These are phyloP conservation scores for Tricholauxania praeusta DNA, from an alignment of 2,888 invertebrate species.

Conservation along the genomic window DNA sequence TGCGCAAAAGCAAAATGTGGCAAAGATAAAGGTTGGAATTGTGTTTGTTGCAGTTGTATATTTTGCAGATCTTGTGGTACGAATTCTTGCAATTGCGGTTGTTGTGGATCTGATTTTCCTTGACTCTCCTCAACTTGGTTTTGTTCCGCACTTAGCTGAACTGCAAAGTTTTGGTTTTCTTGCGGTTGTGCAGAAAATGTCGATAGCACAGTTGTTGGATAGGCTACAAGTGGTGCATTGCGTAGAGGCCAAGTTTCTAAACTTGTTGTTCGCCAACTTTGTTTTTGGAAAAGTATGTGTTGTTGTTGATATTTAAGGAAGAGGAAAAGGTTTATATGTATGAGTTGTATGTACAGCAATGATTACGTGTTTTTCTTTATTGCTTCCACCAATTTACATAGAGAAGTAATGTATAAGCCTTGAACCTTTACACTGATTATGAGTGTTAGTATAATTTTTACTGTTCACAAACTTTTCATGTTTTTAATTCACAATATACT, in stretches of 20 bases:
- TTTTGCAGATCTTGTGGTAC: neutral
- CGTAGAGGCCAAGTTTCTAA: slow-evolving; percentile 60
- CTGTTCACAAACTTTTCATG: no score
- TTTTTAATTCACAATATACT: no score
- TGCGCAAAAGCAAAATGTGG: slow-evolving; percentile 12
- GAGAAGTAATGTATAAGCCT: no score
- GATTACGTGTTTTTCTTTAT: neutral
- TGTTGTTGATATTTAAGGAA: slow-evolving; percentile 21
- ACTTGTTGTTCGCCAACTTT: slow-evolving; percentile 60
- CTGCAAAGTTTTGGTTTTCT: neutral
- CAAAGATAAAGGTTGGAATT: neutral
- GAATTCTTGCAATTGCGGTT: neutral
- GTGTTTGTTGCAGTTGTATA: neutral
- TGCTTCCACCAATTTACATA: neutral
- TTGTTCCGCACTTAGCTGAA: neutral
- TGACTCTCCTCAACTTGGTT: neutral
- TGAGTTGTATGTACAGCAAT: no score
- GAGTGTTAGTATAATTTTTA: no score
- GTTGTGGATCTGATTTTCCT: neutral
- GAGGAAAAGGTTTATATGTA: no score
- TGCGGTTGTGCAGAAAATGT: slow-evolving; percentile 16
- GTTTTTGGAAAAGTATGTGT: neutral
- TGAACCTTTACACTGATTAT: no score
- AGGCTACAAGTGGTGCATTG: neutral
- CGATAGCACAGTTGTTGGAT: slow-evolving; percentile 37